Percentiles rank a stretch among this genome's conserved stretches.
phyloP scores from a whole-genome alignment of 2,888 invertebrate species.

The Julus scandinavius region DNA sequence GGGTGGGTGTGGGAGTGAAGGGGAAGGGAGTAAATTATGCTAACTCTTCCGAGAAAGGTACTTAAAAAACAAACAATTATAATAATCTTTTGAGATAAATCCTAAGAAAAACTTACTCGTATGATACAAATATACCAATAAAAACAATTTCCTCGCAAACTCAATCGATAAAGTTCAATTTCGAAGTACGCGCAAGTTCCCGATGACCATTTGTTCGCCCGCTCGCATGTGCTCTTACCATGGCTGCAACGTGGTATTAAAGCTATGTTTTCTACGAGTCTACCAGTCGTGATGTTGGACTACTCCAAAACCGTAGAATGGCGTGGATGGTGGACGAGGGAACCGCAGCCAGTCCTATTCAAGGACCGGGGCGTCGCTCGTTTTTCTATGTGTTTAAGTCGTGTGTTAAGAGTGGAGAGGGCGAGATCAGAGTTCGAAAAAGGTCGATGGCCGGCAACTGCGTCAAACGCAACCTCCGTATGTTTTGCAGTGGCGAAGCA shows the following conservation, averaged over 20 bases:
- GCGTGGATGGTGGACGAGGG: background rate
- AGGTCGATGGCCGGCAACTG: constrained; percentile 4
- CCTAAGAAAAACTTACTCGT: constrained; percentile 40
- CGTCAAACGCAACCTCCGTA: background rate
- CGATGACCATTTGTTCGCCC: background rate
- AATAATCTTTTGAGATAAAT: constrained; percentile 46
- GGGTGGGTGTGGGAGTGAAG: background rate
- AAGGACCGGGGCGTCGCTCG: background rate
- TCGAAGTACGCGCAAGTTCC: background rate
- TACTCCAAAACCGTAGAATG: background rate
- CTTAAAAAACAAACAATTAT: constrained; percentile 44
- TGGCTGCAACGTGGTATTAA: background rate
- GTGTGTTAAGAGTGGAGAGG: constrained; percentile 1
- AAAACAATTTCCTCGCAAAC: constrained; percentile 40
- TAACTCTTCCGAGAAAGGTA: constrained; percentile 45
- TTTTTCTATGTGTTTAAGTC: background rate
- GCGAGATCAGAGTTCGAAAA: constrained; percentile 17
- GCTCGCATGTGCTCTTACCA: background rate
- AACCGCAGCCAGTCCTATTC: background rate
- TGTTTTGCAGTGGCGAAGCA: background rate
- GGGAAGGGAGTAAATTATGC: constrained; percentile 11
- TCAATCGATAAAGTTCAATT: constrained; percentile 17
- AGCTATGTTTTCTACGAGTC: constrained; percentile 4
- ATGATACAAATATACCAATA: constrained; percentile 40
- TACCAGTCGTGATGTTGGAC: background rate